phyloP scores from a whole-genome alignment of 2,888 invertebrate species.

The Acronicta psi region DNA sequence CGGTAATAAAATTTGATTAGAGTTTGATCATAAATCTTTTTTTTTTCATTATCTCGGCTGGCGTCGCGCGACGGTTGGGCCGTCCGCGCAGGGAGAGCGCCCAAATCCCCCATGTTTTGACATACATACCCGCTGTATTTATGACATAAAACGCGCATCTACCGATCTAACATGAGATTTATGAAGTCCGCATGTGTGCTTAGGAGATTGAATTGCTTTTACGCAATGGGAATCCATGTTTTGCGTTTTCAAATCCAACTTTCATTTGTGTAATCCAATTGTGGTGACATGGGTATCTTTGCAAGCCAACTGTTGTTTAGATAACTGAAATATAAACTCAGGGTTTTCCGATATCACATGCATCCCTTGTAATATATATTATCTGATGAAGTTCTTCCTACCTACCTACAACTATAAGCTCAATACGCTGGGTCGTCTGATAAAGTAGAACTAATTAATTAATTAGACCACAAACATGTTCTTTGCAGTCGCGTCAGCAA shows the following conservation, averaged over 20 bases:
- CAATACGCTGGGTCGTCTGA: neutral
- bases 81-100: slow-evolving; percentile 72
- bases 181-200: slow-evolving; percentile 86
- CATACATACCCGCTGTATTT: slow-evolving; percentile 84
- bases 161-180: slow-evolving; percentile 83
- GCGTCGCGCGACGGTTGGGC: slow-evolving; percentile 70
- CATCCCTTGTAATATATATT: neutral
- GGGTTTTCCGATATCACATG: neutral
- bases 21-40: slow-evolving; percentile 87
- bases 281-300: slow-evolving; percentile 43
- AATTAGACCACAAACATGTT: slow-evolving; percentile 43
- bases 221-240: slow-evolving; percentile 70
- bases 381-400: neutral
- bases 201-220: slow-evolving; percentile 79
- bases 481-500: slow-evolving; percentile 60
- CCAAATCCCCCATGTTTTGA: slow-evolving; percentile 87
- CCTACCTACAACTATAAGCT: neutral
- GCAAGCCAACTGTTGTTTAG: slow-evolving; percentile 13
- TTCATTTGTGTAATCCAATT: slow-evolving; percentile 61
- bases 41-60: slow-evolving; percentile 84
- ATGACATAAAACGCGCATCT: slow-evolving; percentile 80
- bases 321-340: neutral
- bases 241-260: slow-evolving; percentile 63
- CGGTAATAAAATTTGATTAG: slow-evolving; percentile 87
- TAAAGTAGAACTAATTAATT: slow-evolving; percentile 45